Evolutionary conservation across 2,797 vertebrate species (phyloP).

Genomic region (Lepilemur septentrionalis): DNA sequence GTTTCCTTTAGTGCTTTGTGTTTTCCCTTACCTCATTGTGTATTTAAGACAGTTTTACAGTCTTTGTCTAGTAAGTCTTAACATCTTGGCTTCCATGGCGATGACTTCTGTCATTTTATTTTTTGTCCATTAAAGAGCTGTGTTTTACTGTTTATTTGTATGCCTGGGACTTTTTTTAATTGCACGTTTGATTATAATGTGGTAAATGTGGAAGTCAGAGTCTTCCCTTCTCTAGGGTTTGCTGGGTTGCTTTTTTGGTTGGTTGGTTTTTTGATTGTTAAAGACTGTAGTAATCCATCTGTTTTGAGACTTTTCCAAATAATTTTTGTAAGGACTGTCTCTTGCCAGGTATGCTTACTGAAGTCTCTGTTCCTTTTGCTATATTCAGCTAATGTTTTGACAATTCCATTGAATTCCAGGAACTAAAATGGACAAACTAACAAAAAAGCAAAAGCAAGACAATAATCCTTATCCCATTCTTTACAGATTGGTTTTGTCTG

Average conservation of each 20-base stretch:
- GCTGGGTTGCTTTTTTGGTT: background rate
- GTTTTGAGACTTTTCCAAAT: background rate
- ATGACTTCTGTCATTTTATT: background rate
- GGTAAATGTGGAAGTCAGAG: background rate
- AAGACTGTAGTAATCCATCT: background rate
- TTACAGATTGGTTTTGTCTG: background rate
- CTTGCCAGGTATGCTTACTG: background rate
- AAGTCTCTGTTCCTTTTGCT: background rate
- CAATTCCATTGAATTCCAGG: background rate
- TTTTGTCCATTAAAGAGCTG: background rate
- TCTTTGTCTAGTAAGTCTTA: background rate
- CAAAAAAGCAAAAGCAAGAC: background rate
- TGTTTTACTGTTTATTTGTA: background rate
- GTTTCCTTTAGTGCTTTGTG: background rate
- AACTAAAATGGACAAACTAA: background rate
- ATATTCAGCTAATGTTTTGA: constrained; percentile 24
- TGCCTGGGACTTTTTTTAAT: background rate
- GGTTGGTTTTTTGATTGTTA: background rate
- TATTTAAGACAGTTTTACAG: background rate
- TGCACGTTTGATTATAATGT: background rate
- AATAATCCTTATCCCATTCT: background rate
- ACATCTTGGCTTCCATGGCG: background rate
- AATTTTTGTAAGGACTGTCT: background rate
- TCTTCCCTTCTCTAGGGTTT: background rate
- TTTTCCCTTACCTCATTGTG: background rate